Evolutionary conservation across 2,113 vertebrate genomes (phyloP).

Genomic region (Australoheros scitulus): DNA sequence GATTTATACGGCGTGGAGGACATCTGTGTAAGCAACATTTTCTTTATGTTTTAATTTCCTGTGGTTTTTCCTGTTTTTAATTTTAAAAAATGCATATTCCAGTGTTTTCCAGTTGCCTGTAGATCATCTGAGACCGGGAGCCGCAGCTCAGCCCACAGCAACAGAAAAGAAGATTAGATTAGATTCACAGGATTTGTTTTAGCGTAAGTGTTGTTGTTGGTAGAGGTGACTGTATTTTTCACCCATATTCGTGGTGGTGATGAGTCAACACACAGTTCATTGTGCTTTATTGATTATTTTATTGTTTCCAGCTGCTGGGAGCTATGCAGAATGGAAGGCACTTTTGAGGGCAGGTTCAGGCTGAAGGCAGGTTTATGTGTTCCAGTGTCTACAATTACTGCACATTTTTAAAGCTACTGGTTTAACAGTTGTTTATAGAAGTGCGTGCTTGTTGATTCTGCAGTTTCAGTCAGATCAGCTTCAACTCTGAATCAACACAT

Average conservation of each 20-base stretch:
- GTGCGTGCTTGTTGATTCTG: no score
- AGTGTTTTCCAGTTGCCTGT: neutral
- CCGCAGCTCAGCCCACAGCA: neutral
- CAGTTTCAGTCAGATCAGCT: no score
- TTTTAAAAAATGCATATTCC: neutral
- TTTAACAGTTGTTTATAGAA: neutral
- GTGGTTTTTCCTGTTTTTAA: neutral
- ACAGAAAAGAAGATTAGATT: neutral
- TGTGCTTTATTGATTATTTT: neutral
- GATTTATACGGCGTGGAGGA: no score
- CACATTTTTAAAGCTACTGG: neutral
- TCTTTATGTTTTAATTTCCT: neutral
- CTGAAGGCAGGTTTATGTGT: neutral
- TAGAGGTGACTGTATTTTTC: slow-evolving; percentile 5
- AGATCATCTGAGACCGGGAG: neutral
- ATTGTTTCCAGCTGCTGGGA: neutral
- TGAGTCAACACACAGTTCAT: neutral
- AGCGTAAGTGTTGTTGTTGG: neutral
- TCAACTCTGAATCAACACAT: no score
- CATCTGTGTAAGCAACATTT: no score
- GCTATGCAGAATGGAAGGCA: neutral
- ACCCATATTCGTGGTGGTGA: neutral
- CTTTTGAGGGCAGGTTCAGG: neutral
- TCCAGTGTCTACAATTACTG: neutral
- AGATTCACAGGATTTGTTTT: neutral